Evolutionary conservation across 2,797 vertebrate species (phyloP), one percentile per base, ranked within the genome.

Genomic region (Megaceryle alcyon): DNA sequence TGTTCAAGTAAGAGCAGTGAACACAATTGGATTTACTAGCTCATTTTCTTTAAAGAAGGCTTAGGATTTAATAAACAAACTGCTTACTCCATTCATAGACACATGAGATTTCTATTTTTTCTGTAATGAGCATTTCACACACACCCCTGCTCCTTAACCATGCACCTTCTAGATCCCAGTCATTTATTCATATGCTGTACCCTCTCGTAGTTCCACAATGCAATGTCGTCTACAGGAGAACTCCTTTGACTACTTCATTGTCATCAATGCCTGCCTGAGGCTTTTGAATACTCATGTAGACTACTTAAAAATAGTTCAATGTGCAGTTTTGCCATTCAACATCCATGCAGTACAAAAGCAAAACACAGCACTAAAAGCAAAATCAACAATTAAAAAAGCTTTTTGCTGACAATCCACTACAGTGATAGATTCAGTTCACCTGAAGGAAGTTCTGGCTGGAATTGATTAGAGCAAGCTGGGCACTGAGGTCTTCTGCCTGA

Each of bases 371-470:
- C 9, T 37, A 31, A n/a, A 54, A 53, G n/a, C 29, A 54, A 33
- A 57, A 73, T 41, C 48, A 49, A 26, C 48, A 56, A 33, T 14
- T 29, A 41, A 49, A 72, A 51, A 31, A 2, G 7, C 12, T 26
- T 49, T 83, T 75, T 73, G 21, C 15, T 59, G 20, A 53, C 20
- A 20, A 68, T 63, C 33, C 66, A 68, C 29, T 41, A 22, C 7
- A 82, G 35, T 13, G 5, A 79, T 46, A 44, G 20, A 26, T 82
- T 54, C 6, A 60, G 51, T 68, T 94, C 93, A 98, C 99, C 99
- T 99, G 99, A 81, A 99, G 98, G 96, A 99, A 99, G 98, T 98
- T 99, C 96, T 99, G 99, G 96, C 99, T 99, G 97, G 99, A 99
- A 96, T 99, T 99, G 96, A 99, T 99, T 86, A 99, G 98, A 44